phyloP scores from a whole-genome alignment of 2,888 invertebrate species.

The Meliscaeva auricollis region DNA sequence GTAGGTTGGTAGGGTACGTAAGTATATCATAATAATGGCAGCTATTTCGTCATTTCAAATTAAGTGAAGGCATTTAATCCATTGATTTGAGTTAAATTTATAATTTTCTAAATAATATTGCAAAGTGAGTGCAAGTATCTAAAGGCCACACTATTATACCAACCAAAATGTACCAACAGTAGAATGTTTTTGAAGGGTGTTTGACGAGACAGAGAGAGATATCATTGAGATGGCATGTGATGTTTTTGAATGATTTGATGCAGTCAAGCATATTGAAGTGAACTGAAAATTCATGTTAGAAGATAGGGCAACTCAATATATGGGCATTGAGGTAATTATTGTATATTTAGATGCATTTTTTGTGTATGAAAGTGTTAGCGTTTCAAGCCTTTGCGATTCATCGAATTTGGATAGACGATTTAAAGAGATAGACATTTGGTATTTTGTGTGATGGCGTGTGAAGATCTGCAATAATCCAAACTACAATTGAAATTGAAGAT shows the following conservation, averaged over 20 bases:
- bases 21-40: constrained; percentile 47
- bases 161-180: neutral
- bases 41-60: constrained; percentile 62
- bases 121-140: neutral
- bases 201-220: neutral
- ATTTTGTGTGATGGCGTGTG: constrained; percentile 50
- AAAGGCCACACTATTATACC: neutral
- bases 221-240: constrained; percentile 25
- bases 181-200: constrained; percentile 59
- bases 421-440: neutral
- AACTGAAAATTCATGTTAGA: constrained; percentile 18
- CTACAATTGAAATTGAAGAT: constrained; percentile 36
- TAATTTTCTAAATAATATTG: constrained; percentile 35
- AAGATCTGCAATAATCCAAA: constrained; percentile 14
- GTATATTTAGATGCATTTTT: constrained; percentile 7
- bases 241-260: constrained; percentile 54
- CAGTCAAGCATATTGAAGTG: constrained; percentile 25
- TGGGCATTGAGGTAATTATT: constrained; percentile 29
- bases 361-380: too few species aligned
- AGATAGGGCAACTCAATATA: neutral
- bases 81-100: constrained; percentile 74
- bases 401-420: constrained; percentile 5
- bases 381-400: constrained; percentile 41
- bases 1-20: too few species aligned
- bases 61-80: constrained; percentile 68